Percentiles rank a stretch among this genome's conserved stretches.
phyloP scores from a whole-genome alignment of 1,140 invertebrate genomes.

The Ruditapes philippinarum region DNA sequence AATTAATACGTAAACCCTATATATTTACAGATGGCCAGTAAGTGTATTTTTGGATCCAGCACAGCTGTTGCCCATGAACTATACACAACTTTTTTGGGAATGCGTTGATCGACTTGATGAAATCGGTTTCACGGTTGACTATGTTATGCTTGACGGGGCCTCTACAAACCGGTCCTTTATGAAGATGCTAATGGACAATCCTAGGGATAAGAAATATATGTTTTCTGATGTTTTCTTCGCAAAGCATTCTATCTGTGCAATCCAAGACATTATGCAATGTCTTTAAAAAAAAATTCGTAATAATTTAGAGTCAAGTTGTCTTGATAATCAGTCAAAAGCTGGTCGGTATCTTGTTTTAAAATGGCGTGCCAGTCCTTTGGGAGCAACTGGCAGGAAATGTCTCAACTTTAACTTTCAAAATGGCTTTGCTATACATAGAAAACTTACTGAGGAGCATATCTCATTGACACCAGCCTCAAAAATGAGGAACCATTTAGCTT shows the following conservation, averaged over 20 bases:
- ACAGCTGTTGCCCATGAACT: too few relatives aligned
- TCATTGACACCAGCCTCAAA: too few relatives aligned
- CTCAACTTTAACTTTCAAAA: conserved; percentile 49
- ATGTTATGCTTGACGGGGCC: too few relatives aligned
- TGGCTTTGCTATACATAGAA: conserved; percentile 42
- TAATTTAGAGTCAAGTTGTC: too few relatives aligned
- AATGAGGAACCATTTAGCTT: conserved; percentile 66
- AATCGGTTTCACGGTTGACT: too few relatives aligned
- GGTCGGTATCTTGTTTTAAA: conserved; percentile 48
- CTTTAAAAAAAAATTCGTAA: conserved; percentile 58
- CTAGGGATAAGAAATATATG: conserved; percentile 60
- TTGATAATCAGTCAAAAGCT: conserved; percentile 25
- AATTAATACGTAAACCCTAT: background rate
- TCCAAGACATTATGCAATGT: conserved; percentile 66
- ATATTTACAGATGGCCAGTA: conserved; percentile 64
- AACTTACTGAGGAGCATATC: too few relatives aligned
- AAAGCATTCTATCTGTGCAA: too few relatives aligned
- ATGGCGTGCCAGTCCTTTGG: conserved; percentile 43
- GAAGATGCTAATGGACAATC: too few relatives aligned
- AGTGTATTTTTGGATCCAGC: conserved; percentile 65
- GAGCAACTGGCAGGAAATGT: conserved; percentile 52
- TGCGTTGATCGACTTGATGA: too few relatives aligned
- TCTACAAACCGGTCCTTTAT: too few relatives aligned
- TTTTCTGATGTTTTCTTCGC: too few relatives aligned
- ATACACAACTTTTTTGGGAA: too few relatives aligned